A percentile compares a stretch with the other conserved stretches of the same genome.
Evolutionary conservation across 2,113 vertebrate species (phyloP).

Genomic region (Ctenomys sociabilis): DNA sequence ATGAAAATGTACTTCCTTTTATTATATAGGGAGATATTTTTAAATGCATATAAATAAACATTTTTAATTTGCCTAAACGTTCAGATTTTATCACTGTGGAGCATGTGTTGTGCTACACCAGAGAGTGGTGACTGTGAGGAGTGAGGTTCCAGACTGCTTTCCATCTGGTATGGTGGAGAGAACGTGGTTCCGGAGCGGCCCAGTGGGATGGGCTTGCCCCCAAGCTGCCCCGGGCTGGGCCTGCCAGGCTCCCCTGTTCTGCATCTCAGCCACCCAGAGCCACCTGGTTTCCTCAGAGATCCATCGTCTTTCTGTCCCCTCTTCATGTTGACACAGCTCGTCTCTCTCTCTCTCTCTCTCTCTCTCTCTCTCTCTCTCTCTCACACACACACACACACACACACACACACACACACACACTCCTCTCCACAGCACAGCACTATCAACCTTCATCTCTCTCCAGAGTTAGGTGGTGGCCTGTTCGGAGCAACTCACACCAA

Average conservation of each 20-base stretch:
- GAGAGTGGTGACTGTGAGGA: constrained; percentile 54
- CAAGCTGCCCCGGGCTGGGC: background rate
- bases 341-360: too few relatives aligned
- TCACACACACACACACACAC: background rate
- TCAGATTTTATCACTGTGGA: constrained; percentile 57
- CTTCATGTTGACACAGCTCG: background rate
- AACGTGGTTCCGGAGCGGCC: background rate
- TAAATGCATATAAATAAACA: constrained; percentile 82
- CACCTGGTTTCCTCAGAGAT: background rate
- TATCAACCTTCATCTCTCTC: background rate
- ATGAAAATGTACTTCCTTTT: constrained; percentile 76
- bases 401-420: background rate
- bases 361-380: too few relatives aligned
- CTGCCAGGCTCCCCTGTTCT: background rate
- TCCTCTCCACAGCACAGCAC: background rate
- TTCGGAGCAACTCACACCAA: background rate
- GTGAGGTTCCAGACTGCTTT: constrained; percentile 51
- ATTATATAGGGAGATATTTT: constrained; percentile 79
- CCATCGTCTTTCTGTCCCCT: background rate
- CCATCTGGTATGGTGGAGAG: constrained; percentile 70
- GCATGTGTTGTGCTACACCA: constrained; percentile 70
- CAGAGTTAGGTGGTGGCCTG: background rate
- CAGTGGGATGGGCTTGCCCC: background rate
- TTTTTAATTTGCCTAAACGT: constrained; percentile 73
- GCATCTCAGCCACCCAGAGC: background rate